A percentile compares a stretch with the other conserved stretches of the same genome.
phyloP scores from a whole-genome alignment of 2,888 invertebrate genomes.

The Sphaeridia pumilis region DNA sequence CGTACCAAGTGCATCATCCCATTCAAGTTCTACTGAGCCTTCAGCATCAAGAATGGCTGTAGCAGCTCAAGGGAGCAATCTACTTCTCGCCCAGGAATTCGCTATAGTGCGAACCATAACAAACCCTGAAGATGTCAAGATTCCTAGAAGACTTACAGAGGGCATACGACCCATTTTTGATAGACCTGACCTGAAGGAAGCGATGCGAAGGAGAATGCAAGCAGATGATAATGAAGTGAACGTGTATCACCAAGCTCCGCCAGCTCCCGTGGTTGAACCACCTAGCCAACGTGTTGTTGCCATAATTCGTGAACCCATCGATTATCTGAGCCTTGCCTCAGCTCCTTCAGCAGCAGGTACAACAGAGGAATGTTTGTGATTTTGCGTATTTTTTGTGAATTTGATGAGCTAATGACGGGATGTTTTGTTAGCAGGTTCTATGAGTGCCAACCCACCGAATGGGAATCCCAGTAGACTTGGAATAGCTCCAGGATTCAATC shows the following conservation, averaged over 20 bases:
- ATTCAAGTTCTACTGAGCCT: not conserved
- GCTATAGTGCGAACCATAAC: slow-evolving; percentile 29
- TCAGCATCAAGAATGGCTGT: not conserved
- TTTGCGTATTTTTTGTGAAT: no score
- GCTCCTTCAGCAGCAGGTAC: slow-evolving; percentile 4
- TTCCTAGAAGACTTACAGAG: slow-evolving; percentile 29
- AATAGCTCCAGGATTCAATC: no score
- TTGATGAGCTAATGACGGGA: not conserved
- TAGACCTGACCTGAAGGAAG: slow-evolving; percentile 30
- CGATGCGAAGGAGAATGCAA: slow-evolving; percentile 25
- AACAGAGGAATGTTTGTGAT: no score
- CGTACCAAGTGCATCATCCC: not conserved
- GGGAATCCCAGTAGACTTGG: no score
- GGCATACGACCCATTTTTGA: slow-evolving; percentile 33
- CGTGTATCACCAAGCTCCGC: slow-evolving; percentile 16
- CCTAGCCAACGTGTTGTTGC: slow-evolving; percentile 28
- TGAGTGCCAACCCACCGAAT: not conserved
- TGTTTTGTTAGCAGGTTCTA: not conserved
- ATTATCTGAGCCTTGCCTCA: slow-evolving; percentile 1
- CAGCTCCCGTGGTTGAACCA: slow-evolving; percentile 15
- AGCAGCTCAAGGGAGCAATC: slow-evolving; percentile 4
- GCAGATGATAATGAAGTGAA: slow-evolving; percentile 28
- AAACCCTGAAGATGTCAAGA: slow-evolving; percentile 31
- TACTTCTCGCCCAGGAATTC: slow-evolving; percentile 10
- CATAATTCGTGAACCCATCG: slow-evolving; percentile 30